phyloP scores from a whole-genome alignment of 1,140 invertebrate genomes.

The Tachypleus tridentatus region DNA sequence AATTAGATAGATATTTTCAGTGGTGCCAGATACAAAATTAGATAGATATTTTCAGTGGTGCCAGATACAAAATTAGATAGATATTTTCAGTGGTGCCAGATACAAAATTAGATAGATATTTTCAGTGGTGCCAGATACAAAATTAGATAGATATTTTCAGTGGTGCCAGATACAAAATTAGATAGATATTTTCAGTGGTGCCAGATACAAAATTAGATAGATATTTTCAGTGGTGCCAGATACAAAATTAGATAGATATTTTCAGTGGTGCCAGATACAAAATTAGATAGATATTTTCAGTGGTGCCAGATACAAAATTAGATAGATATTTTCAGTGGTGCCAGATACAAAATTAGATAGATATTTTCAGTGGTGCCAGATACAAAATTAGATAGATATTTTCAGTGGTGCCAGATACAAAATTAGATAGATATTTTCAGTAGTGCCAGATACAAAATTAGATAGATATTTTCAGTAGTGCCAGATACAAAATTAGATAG shows the following conservation, averaged over 20 bases:
- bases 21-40: constrained; percentile 13
- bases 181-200: constrained; percentile 1
- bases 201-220: constrained; percentile 17
- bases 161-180: constrained; percentile 13
- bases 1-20: constrained; percentile 12
- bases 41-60: constrained; percentile 1
- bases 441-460: constrained; percentile 13
- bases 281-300: constrained; percentile 12
- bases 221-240: neutral
- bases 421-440: constrained; percentile 12
- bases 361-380: neutral
- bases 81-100: neutral
- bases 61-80: constrained; percentile 17
- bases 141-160: constrained; percentile 12
- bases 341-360: constrained; percentile 17
- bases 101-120: constrained; percentile 20
- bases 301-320: constrained; percentile 13
- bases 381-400: constrained; percentile 20
- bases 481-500: constrained; percentile 17
- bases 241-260: constrained; percentile 20
- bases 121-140: constrained; percentile 5
- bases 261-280: constrained; percentile 5
- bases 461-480: neutral
- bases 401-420: constrained; percentile 5
- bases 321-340: constrained; percentile 1